These are phyloP conservation scores for Anolis sagrei DNA, from an alignment of 2,113 vertebrate genomes.

Conservation along the genomic window DNA sequence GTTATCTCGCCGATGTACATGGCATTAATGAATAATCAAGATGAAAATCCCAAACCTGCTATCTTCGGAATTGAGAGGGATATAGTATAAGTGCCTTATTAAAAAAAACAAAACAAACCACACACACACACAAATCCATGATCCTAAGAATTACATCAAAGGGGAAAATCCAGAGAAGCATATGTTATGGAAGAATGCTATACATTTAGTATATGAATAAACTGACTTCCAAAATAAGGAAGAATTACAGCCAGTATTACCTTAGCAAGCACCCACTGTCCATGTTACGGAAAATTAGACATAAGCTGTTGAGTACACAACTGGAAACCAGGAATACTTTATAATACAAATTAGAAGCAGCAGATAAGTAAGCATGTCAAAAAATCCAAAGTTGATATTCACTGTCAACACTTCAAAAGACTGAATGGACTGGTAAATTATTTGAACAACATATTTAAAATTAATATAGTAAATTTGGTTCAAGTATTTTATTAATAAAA, in stretches of 20 bases:
- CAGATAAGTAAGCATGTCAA: neutral
- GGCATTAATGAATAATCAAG: neutral
- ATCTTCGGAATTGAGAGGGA: neutral
- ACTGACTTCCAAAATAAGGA: neutral
- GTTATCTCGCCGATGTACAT: conserved; percentile 25
- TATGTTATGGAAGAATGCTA: neutral
- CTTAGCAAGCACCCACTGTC: too few species aligned
- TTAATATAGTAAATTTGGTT: neutral
- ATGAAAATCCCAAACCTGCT: conserved; percentile 1
- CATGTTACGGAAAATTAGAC: too few species aligned
- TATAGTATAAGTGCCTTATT: neutral
- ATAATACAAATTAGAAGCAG: neutral
- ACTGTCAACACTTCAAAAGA: conserved; percentile 25
- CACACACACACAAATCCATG: too few species aligned
- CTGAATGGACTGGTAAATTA: conserved; percentile 19
- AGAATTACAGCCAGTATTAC: neutral
- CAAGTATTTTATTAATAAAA: neutral
- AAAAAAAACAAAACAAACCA: neutral
- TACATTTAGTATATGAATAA: too few species aligned
- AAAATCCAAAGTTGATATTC: conserved; percentile 16
- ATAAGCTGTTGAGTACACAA: neutral
- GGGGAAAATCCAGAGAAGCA: neutral
- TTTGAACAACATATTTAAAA: neutral
- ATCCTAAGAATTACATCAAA: neutral
- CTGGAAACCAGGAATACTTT: neutral